phyloP scores from a whole-genome alignment of 2,113 vertebrate species.

The Passer montanus region DNA sequence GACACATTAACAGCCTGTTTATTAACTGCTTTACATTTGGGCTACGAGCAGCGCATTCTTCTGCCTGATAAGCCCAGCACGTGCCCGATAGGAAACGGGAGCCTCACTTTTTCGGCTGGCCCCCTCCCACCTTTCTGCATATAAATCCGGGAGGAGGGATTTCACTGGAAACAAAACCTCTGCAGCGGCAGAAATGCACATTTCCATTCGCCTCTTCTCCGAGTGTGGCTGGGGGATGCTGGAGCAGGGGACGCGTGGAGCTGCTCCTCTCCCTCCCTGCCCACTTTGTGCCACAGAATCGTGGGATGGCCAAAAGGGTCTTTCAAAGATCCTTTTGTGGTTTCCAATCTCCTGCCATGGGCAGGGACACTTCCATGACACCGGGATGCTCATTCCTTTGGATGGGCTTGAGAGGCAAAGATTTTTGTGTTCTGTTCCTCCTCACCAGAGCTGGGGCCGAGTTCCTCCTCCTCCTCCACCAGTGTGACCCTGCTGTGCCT shows the following conservation, averaged over 20 bases:
- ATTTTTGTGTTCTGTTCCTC: rapidly evolving
- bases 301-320: rapidly evolving
- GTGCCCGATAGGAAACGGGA: neutral
- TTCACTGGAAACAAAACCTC: neutral
- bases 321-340: no score
- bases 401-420: neutral
- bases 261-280: neutral
- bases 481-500: rapidly evolving
- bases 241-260: rapidly evolving
- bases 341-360: neutral
- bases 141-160: constrained; percentile 35
- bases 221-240: rapidly evolving
- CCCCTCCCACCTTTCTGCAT: constrained; percentile 28
- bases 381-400: rapidly evolving
- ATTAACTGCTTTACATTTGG: constrained; percentile 45
- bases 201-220: neutral
- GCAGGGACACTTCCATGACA: neutral
- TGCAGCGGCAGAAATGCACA: rapidly evolving
- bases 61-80: neutral
- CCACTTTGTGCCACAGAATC: rapidly evolving
- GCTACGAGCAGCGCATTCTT: neutral
- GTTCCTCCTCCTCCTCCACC: neutral
- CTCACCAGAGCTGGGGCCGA: rapidly evolving
- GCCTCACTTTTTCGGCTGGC: neutral
- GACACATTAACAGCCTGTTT: constrained; percentile 67